Evolutionary conservation across 30 jellyfish, hydroid and myxozoan species (phyloP).

Genomic region (Calvadosia cruxmelitensis): DNA sequence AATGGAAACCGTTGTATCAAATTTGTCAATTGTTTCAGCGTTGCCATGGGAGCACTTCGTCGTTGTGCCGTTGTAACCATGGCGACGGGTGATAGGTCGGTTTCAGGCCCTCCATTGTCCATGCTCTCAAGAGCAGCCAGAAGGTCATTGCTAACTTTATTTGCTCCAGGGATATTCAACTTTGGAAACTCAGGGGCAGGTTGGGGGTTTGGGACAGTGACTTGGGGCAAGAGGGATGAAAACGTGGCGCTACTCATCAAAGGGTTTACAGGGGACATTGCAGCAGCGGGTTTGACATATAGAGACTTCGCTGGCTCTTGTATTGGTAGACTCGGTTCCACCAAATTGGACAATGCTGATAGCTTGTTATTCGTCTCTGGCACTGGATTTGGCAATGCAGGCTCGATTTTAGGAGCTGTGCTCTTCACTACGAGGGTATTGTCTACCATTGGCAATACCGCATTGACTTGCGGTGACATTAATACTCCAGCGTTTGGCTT

Average conservation of each 20-base stretch:
- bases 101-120: conserved; percentile 37
- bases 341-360: neutral
- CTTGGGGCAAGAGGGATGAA: neutral
- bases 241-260: neutral
- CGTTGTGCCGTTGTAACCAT: conserved; percentile 23
- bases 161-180: conserved; percentile 13
- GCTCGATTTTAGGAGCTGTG: neutral
- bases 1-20: conserved; percentile 3
- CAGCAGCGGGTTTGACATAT: neutral
- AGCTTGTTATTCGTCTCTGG: neutral
- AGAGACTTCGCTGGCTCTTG: neutral
- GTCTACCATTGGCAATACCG: neutral
- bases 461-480: neutral
- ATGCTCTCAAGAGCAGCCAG: conserved; percentile 48
- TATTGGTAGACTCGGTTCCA: neutral
- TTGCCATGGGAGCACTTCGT: conserved; percentile 14
- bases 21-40: neutral
- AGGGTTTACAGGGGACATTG: neutral
- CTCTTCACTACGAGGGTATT: neutral
- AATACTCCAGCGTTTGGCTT: neutral
- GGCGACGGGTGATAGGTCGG: conserved; percentile 16
- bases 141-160: conserved; percentile 27
- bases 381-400: neutral
- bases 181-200: neutral
- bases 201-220: neutral